Base-by-base conservation (phyloP, 2,797 vertebrate species). In the Cryptoprocta ferox region DNA sequence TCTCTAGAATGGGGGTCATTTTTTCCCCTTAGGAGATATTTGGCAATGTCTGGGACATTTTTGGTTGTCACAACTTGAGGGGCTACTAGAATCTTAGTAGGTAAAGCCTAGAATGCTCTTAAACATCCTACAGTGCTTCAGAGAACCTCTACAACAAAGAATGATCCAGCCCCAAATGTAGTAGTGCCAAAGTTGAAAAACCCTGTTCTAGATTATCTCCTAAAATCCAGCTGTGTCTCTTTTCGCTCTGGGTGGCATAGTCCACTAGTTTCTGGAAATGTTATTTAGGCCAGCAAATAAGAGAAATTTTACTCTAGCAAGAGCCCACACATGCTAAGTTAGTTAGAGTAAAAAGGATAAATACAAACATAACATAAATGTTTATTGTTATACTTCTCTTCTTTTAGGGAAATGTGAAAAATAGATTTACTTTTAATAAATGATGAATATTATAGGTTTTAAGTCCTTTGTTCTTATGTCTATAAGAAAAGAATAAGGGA, bases 401-500 rank as follows among this genome's bases (percentile, higher is more conserved):
- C 59, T 87, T 2, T 76, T 65, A 66, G 24, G 19, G 10, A 76
- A 91, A 81, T 19, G 15, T 79, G 19, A 88, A 92, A 32, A 90
- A 48, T 89, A 75, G 61, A 61, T 91, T 71, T 84, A 16, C 91
- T 93, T 94, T 93, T 80, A 63, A 79, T 91, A 91, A 84, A 9
- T 76, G 24, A 70, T 87, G 56, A 93, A 91, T 93, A 87, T 91
- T 32, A 68, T 83, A 93, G 48, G 9, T 83, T 66, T 84, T 15
- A 91, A 84, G 32, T 63, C 14, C n/a, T 89, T 87, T 91, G 42
- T 75, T 88, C 63, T 95, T 10, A 5, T 80, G 59, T 80, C 86
- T 84, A 65, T 75, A 93, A 53, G n/a, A 94, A 82, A 90, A 91
- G 39, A 84, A 84, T 80, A 96, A 5, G 28, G 61, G 14, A 93